Conservation (phyloP, 2,888 invertebrate genomes). For the Nephrocerus scutellatus region DNA sequence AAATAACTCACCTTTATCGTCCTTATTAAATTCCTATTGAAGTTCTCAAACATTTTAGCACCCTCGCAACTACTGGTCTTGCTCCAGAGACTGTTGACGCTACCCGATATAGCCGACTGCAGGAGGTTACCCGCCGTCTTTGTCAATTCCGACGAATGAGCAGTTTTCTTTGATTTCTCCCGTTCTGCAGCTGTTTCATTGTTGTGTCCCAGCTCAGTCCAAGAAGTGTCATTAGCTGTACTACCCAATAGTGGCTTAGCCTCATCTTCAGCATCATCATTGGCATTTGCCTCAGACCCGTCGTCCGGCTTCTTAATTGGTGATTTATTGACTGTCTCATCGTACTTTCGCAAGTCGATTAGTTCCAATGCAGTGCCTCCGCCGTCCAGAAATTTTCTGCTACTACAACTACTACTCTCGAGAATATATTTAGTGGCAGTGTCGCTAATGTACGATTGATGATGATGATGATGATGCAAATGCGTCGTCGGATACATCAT, state of each 20-base stretch:
- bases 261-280: constrained; percentile 30
- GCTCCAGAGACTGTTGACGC: constrained; percentile 47
- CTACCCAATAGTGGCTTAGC: constrained; percentile 35
- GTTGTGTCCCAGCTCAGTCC: constrained; percentile 10
- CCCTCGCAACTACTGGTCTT: constrained; percentile 46
- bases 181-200: constrained; percentile 16
- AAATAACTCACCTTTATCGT: constrained; percentile 42
- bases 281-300: constrained; percentile 15
- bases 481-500: constrained; percentile 35
- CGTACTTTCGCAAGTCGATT: constrained; percentile 27
- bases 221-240: constrained; percentile 24
- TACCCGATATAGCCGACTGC: constrained; percentile 39
- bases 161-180: constrained; percentile 16
- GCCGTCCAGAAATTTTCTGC: constrained; percentile 35
- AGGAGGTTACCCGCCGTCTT: too few species aligned
- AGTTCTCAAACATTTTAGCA: constrained; percentile 47
- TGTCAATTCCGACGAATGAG: constrained; percentile 17
- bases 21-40: constrained; percentile 47
- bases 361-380: constrained; percentile 39
- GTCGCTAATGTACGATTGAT: constrained; percentile 7
- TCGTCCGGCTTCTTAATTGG: too few species aligned
- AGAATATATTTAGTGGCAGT: constrained; percentile 7
- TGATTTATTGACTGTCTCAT: too few species aligned
- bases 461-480: constrained; percentile 28
- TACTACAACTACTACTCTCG: constrained; percentile 3